Conservation (phyloP, 2,888 invertebrate genomes). For the Pycnomerus fuliginosus region DNA sequence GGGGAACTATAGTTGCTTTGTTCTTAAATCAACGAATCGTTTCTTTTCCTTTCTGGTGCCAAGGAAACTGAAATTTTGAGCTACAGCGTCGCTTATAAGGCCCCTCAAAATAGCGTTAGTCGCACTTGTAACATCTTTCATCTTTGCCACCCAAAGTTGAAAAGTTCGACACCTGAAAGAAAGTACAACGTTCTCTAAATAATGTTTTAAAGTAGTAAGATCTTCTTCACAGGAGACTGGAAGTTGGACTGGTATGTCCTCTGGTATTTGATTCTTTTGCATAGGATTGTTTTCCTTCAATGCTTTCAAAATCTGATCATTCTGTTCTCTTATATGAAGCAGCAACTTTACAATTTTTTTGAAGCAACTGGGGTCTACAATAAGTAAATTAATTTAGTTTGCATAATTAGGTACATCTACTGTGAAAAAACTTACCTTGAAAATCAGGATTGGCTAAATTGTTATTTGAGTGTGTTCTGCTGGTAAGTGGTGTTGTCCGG, state of each 20-base stretch:
- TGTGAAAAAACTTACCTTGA: too few species aligned
- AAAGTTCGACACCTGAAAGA: not conserved
- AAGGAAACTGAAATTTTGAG: not conserved
- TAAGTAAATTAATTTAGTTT: too few species aligned
- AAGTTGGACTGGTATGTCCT: not conserved
- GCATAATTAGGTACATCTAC: too few species aligned
- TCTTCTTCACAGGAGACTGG: too few species aligned
- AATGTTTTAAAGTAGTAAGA: not conserved
- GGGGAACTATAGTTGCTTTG: not conserved
- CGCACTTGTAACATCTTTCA: constrained; percentile 4
- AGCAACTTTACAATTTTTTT: not conserved
- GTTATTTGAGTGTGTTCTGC: too few species aligned
- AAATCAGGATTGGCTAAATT: too few species aligned
- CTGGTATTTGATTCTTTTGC: not conserved
- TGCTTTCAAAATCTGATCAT: not conserved
- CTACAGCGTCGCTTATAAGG: not conserved
- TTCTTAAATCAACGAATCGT: not conserved
- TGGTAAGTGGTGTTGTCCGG: too few species aligned
- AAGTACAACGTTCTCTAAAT: not conserved
- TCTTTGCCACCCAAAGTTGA: constrained; percentile 1
- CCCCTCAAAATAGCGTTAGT: not conserved
- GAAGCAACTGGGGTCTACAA: too few species aligned
- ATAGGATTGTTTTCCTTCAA: constrained; percentile 7
- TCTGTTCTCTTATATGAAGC: not conserved
- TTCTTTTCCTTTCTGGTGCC: not conserved